Percentiles rank a stretch among this genome's conserved stretches.
These are phyloP conservation scores for Spheniscus mendiculus DNA, from an alignment of 2,113 vertebrate species.

Conservation along the genomic window DNA sequence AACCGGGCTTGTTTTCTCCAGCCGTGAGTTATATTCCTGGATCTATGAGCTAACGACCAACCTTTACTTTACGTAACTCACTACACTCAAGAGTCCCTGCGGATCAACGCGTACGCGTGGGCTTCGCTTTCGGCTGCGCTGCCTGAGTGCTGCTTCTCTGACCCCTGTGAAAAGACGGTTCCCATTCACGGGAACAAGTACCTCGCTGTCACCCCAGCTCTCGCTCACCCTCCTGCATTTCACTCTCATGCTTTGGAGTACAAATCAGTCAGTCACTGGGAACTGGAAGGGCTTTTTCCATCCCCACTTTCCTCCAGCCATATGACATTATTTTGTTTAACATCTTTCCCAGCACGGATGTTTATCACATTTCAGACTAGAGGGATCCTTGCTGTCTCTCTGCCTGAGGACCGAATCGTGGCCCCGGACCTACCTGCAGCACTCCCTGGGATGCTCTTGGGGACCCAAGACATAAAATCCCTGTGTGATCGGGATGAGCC, in stretches of 20 bases:
- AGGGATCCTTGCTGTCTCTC: background rate
- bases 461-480: background rate
- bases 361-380: background rate
- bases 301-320: background rate
- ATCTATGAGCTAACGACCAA: rapidly evolving
- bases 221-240: background rate
- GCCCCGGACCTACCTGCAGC: background rate
- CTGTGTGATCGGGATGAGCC: rapidly evolving
- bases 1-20: background rate
- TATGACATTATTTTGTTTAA: background rate
- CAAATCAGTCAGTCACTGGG: background rate
- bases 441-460: background rate
- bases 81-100: background rate
- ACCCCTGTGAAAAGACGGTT: background rate
- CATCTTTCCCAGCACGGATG: background rate
- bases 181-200: background rate
- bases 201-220: background rate
- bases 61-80: background rate
- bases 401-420: rapidly evolving
- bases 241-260: background rate
- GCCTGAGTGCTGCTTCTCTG: background rate
- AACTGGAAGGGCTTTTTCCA: background rate
- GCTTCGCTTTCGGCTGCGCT: background rate
- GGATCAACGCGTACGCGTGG: rapidly evolving
- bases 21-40: background rate